Evolutionary conservation across 2,113 vertebrate genomes (phyloP), one percentile per base, ranked within the genome.

Genomic region (Gadus chalcogrammus): DNA sequence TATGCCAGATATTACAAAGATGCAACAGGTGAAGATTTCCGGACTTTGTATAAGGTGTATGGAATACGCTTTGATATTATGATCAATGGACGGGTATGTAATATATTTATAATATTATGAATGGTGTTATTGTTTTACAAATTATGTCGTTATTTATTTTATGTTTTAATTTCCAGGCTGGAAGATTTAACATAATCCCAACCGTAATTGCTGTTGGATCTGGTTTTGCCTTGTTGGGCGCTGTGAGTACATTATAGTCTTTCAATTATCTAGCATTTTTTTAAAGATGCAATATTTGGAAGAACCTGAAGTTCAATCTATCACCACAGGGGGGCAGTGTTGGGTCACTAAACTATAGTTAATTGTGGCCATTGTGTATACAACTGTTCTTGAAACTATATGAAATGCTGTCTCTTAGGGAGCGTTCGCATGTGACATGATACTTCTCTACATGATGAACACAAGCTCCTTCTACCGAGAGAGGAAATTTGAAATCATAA

Each of bases 41-140:
- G 97, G 55, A 96, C 91, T 0, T 87, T 99, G 65, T 93, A 93
- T 71, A 99, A 99, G 90, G 97, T 95, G 0, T 97, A 93, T 0
- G 97, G 97, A 5, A 97, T 99, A 88, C 95, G 97, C 76, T 96
- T 99, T n/a, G 95, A 98, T 11, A 95, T 99, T 77, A 93, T 96
- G 89, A 93, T 98, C 58, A 95, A 94, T 0, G 97, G 97, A 76
- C 90, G 95, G 95, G 97, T 98, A 86, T 56, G 67, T 22, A 24
- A 65, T 38, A 31, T 6, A 65, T 67, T 56, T 18, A 64, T 56
- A 18, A 12, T 48, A 48, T 48, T 48, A 48, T 9, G 8, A 9
- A 13, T 48, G 42, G 42, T 48, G 42, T 48, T 42, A 42, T 42
- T 48, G 42, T 48, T 48, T 48, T 48, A 48, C 42, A 48, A 48